Percentiles rank a stretch among this genome's conserved stretches.
Conservation (phyloP, 2,113 vertebrate species). For the Coturnix japonica region DNA sequence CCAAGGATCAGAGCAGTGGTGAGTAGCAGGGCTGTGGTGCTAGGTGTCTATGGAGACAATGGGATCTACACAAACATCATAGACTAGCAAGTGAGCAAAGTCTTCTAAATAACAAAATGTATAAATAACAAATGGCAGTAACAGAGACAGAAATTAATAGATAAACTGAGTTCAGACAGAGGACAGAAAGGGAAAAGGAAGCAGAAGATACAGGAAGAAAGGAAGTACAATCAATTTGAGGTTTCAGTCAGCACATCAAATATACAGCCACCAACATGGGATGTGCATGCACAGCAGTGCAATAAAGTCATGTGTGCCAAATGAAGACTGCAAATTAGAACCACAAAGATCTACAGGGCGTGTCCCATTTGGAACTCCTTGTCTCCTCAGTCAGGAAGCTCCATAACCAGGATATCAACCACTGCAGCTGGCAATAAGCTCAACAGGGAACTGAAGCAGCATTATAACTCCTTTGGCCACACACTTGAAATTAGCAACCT, state of each 20-base stretch:
- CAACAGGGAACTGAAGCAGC: neutral
- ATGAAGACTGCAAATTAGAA: neutral
- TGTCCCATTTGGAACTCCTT: neutral
- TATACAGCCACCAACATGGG: neutral
- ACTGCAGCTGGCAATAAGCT: neutral
- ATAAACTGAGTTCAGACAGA: neutral
- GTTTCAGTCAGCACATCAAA: neutral
- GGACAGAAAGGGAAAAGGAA: neutral
- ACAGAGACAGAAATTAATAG: neutral
- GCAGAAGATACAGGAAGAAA: neutral
- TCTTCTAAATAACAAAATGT: neutral
- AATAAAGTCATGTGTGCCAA: neutral
- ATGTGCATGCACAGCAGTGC: neutral
- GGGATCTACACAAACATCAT: neutral
- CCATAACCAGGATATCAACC: neutral
- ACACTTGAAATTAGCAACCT: neutral
- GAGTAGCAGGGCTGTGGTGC: neutral
- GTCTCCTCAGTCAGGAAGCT: neutral
- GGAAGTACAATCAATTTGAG: neutral
- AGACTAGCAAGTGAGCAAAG: neutral
- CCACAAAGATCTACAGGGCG: neutral
- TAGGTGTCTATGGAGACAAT: neutral
- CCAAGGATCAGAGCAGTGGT: neutral
- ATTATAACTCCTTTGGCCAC: neutral
- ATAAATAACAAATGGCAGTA: neutral